phyloP scores from a whole-genome alignment of 2,113 vertebrate genomes.

The Opisthocomus hoazin region DNA sequence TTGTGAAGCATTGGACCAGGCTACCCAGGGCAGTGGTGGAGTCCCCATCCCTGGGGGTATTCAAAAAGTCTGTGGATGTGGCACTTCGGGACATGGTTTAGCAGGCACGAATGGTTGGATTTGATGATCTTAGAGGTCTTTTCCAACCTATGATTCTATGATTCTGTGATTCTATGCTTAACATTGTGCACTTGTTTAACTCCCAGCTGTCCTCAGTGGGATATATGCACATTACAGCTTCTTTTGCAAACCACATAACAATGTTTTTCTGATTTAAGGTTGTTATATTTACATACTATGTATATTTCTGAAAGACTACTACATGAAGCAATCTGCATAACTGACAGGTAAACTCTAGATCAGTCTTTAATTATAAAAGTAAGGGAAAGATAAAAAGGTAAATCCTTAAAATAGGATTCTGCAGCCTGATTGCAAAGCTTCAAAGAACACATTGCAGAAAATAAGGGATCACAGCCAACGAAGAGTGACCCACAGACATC shows the following conservation, averaged over 20 bases:
- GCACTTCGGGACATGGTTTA: too few relatives aligned
- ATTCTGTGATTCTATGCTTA: too few relatives aligned
- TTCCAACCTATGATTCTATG: too few relatives aligned
- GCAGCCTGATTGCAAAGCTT: not conserved
- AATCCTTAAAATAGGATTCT: not conserved
- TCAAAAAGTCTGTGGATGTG: too few relatives aligned
- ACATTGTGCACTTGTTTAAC: not conserved
- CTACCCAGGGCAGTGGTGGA: too few relatives aligned
- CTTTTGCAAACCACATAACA: not conserved
- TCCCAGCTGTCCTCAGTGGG: not conserved
- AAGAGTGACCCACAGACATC: not conserved
- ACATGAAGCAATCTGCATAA: not conserved
- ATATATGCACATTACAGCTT: rapidly evolving
- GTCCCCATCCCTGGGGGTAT: too few relatives aligned
- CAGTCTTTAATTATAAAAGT: not conserved
- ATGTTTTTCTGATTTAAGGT: not conserved
- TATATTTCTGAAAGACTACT: not conserved
- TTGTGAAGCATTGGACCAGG: too few relatives aligned
- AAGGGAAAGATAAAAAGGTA: not conserved
- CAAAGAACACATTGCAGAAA: not conserved
- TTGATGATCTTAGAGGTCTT: too few relatives aligned
- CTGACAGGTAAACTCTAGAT: not conserved
- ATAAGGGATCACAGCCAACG: not conserved
- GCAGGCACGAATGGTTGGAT: too few relatives aligned
- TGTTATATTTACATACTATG: not conserved